A percentile compares a stretch with the other conserved stretches of the same genome.
Evolutionary conservation across 2,888 invertebrate species (phyloP).

Genomic region (Dryobota labecula): DNA sequence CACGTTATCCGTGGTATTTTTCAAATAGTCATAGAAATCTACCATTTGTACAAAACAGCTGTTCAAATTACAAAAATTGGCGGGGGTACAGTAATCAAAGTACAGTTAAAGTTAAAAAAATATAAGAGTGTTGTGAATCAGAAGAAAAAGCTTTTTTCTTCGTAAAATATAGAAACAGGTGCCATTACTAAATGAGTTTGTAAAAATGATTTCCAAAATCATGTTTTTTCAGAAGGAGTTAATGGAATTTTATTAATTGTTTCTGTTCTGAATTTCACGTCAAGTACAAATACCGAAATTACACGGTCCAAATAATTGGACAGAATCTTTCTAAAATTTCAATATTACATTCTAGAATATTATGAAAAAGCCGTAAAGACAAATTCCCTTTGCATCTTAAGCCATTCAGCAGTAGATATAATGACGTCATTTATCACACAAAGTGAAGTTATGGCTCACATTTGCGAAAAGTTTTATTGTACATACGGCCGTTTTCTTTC

Average conservation of each 20-base stretch:
- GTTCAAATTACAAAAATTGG: not conserved
- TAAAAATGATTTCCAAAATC: not conserved
- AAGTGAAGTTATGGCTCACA: conserved; percentile 69
- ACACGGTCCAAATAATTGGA: not conserved
- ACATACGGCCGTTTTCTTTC: conserved; percentile 43
- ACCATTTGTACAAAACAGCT: not conserved
- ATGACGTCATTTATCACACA: conserved; percentile 69
- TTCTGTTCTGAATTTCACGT: not conserved
- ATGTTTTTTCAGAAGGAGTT: not conserved
- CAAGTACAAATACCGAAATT: not conserved
- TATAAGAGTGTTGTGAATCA: not conserved
- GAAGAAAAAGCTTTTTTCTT: not conserved
- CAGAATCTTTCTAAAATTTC: not conserved
- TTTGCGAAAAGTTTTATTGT: conserved; percentile 67
- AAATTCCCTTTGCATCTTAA: conserved; percentile 23
- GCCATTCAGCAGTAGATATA: conserved; percentile 63
- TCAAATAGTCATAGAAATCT: not conserved
- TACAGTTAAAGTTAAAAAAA: not conserved
- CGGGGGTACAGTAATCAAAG: not conserved
- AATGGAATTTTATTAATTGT: not conserved
- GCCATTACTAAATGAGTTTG: not conserved
- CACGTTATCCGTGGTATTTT: conserved; percentile 3
- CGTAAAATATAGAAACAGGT: not conserved
- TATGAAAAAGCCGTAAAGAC: conserved; percentile 30
- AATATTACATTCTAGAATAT: conserved; percentile 16